phyloP scores from a whole-genome alignment of 2,888 invertebrate genomes.

The Tanypteryx hageni region DNA sequence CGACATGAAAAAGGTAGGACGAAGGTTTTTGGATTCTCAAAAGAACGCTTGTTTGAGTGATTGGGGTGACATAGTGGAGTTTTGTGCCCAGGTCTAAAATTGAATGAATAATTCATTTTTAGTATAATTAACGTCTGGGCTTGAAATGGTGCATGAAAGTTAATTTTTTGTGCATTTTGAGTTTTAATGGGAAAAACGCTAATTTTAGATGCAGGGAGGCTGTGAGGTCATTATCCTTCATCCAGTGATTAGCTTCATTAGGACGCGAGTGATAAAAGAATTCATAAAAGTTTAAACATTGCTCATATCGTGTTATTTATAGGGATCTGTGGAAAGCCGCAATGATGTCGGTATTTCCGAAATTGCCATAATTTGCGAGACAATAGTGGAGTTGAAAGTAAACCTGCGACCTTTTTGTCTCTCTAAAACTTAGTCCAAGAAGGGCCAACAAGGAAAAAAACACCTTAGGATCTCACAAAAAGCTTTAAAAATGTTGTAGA shows the following conservation, averaged over 20 bases:
- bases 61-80: neutral
- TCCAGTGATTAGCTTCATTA: neutral
- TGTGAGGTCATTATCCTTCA: neutral
- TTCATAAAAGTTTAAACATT: neutral
- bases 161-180: neutral
- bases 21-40: neutral
- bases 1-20: neutral
- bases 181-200: neutral
- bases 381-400: neutral
- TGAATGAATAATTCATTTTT: slow-evolving; percentile 17
- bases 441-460: neutral
- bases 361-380: neutral
- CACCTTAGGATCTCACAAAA: too few relatives aligned
- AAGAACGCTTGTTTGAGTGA: neutral
- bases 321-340: neutral
- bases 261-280: neutral
- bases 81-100: neutral
- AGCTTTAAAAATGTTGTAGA: too few relatives aligned
- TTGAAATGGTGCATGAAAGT: neutral
- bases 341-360: neutral
- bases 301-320: neutral
- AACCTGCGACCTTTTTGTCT: neutral
- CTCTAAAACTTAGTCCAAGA: neutral
- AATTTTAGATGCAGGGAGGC: neutral
- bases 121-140: neutral